These are phyloP conservation scores for Peromyscus polionotus DNA, from an alignment of 2,113 vertebrate species.

Conservation along the genomic window DNA sequence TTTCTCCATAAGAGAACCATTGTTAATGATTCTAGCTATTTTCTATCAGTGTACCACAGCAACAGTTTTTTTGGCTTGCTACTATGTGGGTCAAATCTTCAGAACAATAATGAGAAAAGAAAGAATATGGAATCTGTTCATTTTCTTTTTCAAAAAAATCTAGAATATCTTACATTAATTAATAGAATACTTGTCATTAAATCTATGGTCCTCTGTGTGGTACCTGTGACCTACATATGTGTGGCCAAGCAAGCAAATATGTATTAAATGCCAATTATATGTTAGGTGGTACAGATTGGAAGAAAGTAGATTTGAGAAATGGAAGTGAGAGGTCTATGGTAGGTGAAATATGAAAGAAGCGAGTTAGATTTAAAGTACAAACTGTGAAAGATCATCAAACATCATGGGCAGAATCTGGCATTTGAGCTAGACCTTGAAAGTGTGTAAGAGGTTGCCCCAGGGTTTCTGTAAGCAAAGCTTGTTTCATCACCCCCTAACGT, in stretches of 20 bases:
- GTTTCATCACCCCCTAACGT: conserved; percentile 48
- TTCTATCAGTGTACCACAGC: neutral
- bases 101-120: conserved; percentile 13
- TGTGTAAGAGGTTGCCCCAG: conserved; percentile 27
- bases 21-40: conserved; percentile 52
- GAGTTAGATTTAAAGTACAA: neutral
- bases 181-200: neutral
- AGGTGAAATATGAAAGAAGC: neutral
- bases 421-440: conserved; percentile 67
- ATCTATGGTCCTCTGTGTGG: conserved; percentile 36
- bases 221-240: conserved; percentile 45
- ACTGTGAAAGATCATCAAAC: conserved; percentile 22
- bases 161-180: conserved; percentile 33
- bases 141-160: neutral
- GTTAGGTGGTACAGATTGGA: neutral
- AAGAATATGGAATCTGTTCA: neutral
- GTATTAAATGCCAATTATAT: conserved; percentile 3
- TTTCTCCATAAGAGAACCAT: conserved; percentile 51
- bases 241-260: conserved; percentile 1
- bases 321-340: neutral
- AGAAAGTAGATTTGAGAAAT: conserved; percentile 45
- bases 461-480: conserved; percentile 54
- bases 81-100: conserved; percentile 48
- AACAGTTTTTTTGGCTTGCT: neutral
- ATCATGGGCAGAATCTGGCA: neutral